Evolutionary conservation across 2,797 vertebrate species (phyloP).

Genomic region (Pitangus sulphuratus): DNA sequence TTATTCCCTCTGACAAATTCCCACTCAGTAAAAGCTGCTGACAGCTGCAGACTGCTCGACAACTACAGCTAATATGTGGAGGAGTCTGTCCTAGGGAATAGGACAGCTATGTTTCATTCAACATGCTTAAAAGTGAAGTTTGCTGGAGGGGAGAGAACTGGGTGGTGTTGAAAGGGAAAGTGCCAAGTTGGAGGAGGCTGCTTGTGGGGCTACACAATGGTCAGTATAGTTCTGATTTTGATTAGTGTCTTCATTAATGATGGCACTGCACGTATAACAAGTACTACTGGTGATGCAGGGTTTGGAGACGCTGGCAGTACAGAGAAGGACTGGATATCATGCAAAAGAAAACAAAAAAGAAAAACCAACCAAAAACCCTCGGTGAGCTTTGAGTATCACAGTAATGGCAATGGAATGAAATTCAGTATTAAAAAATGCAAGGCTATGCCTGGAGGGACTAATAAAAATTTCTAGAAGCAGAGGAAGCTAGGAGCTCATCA

Average conservation of each 20-base stretch:
- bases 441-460: slow-evolving; percentile 23
- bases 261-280: background rate
- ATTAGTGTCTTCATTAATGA: background rate
- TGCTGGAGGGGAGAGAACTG: background rate
- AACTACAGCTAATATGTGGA: background rate
- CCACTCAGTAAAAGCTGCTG: background rate
- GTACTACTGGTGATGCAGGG: background rate
- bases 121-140: background rate
- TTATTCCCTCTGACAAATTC: background rate
- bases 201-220: background rate
- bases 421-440: slow-evolving; percentile 59
- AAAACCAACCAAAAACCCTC: background rate
- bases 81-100: background rate
- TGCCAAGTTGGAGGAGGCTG: background rate
- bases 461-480: slow-evolving; percentile 50
- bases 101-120: background rate
- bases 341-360: background rate
- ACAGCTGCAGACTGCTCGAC: background rate
- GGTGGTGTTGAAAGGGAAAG: background rate
- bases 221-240: background rate
- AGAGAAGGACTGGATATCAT: background rate
- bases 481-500: background rate
- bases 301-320: background rate
- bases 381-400: slow-evolving; percentile 38
- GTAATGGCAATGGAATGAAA: slow-evolving; percentile 56